Base-by-base conservation (phyloP, 37 sponge, comb jelly and placozoan species). In the Ephydatia muelleri region DNA sequence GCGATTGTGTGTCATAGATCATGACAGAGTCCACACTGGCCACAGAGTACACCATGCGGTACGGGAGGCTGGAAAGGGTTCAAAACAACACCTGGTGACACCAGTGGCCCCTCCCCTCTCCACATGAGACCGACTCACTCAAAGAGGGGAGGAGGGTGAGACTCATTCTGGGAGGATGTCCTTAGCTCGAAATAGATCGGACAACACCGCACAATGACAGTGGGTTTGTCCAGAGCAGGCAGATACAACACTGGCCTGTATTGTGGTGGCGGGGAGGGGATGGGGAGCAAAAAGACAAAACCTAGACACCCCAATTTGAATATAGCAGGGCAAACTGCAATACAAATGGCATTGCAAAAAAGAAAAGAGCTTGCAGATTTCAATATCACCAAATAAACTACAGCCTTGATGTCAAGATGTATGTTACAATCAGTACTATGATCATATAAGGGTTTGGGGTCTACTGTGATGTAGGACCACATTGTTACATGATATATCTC, bases 1-100 rank as follows among this genome's bases (percentile, higher is more conserved):
- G 12, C 72, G 93, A 92, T 70, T 99, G 97, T 29, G 99, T 99
- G 80, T 96, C 95, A 75, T 99, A 99, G 34, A 99, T 43, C 65
- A 87, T 67, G 8, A 96, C 92, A 9, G 90, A 79, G 74, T 93
- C 87, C 38, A 92, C 73, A 25, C 94, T 88, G 21, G 96, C 97
- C 36, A 99, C 96, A n/a, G 97, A 97, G 89, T 87, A 96, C 49
- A 99, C 91, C 91, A 96, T 93, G 14, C 95, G 83, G 78, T 99
- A 96, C 19, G 94, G 94, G 66, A 99, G 87, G 65, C 97, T 98
- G 84, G 49, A 78, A 6, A 70, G 23, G 77, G 57, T 1, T 21
- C 9, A 49, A n/a, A 23, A 32, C 26, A 26, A 33, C 47, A 23
- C 14, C 11, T 40, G 5, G 13, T n/a, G 26, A 70, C 3, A 6